A percentile compares a stretch with the other conserved stretches of the same genome.
These are phyloP conservation scores for Drosophila paracracens DNA, from an alignment of 2,888 invertebrate genomes.

Conservation along the genomic window DNA sequence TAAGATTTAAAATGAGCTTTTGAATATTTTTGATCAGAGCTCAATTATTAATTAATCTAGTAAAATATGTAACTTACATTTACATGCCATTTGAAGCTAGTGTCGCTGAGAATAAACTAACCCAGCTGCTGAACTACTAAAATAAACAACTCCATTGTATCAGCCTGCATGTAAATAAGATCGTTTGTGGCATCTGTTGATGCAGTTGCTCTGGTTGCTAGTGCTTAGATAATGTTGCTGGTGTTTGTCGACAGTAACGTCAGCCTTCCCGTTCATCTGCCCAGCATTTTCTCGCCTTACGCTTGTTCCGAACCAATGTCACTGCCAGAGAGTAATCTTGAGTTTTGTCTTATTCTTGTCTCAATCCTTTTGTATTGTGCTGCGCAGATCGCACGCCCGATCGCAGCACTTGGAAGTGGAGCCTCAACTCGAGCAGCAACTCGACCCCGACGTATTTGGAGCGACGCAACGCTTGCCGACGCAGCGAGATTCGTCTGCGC, in stretches of 20 bases:
- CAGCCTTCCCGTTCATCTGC: conserved; percentile 18
- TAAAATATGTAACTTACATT: neutral
- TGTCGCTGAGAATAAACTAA: conserved; percentile 1
- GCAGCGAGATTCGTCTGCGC: conserved; percentile 86
- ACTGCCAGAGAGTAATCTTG: conserved; percentile 21
- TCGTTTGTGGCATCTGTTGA: conserved; percentile 5
- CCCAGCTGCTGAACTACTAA: neutral
- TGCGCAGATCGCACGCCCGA: conserved; percentile 84
- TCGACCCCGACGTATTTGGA: conserved; percentile 96
- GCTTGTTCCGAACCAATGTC: neutral
- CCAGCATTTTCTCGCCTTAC: conserved; percentile 34
- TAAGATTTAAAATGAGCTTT: too few relatives aligned
- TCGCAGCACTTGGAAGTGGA: conserved; percentile 85
- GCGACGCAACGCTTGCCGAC: conserved; percentile 91
- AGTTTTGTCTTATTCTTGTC: conserved; percentile 2
- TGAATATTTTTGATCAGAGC: neutral
- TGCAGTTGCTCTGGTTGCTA: conserved; percentile 29
- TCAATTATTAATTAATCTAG: neutral
- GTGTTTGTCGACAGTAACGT: conserved; percentile 33
- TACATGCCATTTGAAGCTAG: neutral
- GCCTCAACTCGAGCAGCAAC: conserved; percentile 87
- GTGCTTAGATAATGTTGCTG: conserved; percentile 56
- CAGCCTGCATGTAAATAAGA: conserved; percentile 12
- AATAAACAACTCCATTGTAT: neutral
- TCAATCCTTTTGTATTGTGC: neutral